These are phyloP conservation scores for Cephalopterus ornatus DNA, from an alignment of 2,113 vertebrate species.

Conservation along the genomic window DNA sequence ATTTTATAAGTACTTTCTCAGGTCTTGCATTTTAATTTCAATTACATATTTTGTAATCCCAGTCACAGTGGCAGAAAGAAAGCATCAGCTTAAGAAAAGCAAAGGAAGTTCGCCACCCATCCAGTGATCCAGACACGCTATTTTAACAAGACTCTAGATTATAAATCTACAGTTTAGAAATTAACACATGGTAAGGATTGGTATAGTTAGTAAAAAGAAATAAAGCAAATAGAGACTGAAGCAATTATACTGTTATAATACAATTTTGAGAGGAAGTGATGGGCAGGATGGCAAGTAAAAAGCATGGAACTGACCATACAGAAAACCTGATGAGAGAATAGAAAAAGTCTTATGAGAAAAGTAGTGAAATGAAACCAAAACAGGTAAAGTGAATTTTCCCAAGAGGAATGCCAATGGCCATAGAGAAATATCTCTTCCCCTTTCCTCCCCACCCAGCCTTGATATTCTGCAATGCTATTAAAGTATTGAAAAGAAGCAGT, in stretches of 20 bases:
- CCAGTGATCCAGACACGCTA: neutral
- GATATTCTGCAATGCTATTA: neutral
- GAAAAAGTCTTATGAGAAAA: neutral
- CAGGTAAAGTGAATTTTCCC: neutral
- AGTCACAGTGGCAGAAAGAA: neutral
- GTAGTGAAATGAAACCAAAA: neutral
- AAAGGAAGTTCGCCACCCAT: neutral
- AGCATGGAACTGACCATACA: neutral
- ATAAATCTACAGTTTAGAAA: neutral
- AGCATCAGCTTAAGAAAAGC: neutral
- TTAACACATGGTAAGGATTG: neutral
- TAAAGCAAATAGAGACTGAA: neutral
- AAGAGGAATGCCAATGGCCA: neutral
- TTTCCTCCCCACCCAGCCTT: rapidly evolving
- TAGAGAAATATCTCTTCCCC: neutral
- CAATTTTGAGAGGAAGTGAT: neutral
- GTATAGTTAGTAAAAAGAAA: neutral
- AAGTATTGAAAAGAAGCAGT: neutral
- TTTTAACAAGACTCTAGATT: neutral
- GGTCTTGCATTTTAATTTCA: neutral
- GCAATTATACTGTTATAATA: neutral
- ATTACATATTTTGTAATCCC: neutral
- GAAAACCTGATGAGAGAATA: neutral
- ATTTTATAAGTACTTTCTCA: neutral
- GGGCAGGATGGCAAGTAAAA: neutral